phyloP scores from a whole-genome alignment of 1,140 invertebrate genomes.

The Battus philenor region DNA sequence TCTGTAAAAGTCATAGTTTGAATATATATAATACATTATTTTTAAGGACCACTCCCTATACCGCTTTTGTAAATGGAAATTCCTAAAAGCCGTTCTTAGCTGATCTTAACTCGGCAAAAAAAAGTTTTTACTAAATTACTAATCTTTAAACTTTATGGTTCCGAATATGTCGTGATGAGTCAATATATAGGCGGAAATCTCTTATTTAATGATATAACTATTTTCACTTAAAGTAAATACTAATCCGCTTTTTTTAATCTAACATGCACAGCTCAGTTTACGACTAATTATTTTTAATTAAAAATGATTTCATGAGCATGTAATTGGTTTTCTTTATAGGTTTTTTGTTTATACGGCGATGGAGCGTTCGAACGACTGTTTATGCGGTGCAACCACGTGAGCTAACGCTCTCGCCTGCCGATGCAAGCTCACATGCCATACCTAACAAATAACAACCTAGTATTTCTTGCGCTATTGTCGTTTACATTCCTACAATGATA shows the following conservation, averaged over 20 bases:
- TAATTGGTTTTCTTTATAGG: conserved; percentile 59
- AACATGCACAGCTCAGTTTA: conserved; percentile 10
- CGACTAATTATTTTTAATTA: conserved; percentile 22
- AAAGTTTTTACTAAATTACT: no score
- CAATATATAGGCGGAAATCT: no score
- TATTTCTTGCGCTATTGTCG: not conserved
- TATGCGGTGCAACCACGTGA: conserved; percentile 15
- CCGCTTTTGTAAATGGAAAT: no score
- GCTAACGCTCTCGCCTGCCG: conserved; percentile 4
- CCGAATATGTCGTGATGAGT: no score
- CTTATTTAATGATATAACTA: no score
- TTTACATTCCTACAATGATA: conserved; percentile 10
- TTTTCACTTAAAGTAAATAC: conserved; percentile 3
- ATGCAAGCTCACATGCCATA: not conserved
- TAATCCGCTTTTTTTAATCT: conserved; percentile 10
- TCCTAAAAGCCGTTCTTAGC: no score
- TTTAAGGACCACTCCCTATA: no score
- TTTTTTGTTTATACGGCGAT: conserved; percentile 37
- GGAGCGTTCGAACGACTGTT: conserved; percentile 16
- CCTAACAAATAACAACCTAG: not conserved
- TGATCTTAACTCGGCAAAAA: no score
- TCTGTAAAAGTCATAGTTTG: no score
- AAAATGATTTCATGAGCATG: conserved; percentile 50
- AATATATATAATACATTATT: no score
- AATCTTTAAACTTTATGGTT: no score